These are phyloP conservation scores for Rhagonycha lutea DNA, from an alignment of 2,888 invertebrate species.

Conservation along the genomic window DNA sequence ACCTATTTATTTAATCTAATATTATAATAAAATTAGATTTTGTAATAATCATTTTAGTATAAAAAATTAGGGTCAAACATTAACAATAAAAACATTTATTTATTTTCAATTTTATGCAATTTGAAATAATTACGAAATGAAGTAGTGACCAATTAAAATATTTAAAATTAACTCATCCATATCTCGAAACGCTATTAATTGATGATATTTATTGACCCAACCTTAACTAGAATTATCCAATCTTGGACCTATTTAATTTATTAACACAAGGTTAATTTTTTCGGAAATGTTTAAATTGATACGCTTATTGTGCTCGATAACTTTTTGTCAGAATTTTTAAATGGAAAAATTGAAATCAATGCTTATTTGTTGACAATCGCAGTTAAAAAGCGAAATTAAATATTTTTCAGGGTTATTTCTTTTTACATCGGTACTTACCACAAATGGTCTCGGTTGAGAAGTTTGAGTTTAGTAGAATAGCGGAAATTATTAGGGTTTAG, in stretches of 20 bases:
- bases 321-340: neutral
- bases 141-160: neutral
- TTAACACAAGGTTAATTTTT: neutral
- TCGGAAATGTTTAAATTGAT: neutral
- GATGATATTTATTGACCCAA: neutral
- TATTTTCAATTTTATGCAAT: too few species aligned
- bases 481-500: slow-evolving; percentile 6
- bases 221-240: neutral
- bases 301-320: neutral
- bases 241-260: neutral
- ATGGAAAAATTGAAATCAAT: neutral
- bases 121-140: neutral
- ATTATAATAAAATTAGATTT: neutral
- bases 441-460: slow-evolving; percentile 8
- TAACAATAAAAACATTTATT: neutral
- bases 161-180: neutral
- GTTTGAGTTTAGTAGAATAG: neutral
- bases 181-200: neutral
- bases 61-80: neutral
- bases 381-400: slow-evolving; percentile 8
- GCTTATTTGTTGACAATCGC: neutral
- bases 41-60: neutral
- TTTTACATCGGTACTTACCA: neutral
- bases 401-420: slow-evolving; percentile 10
- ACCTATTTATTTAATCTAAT: too few species aligned